Evolutionary conservation across 2,113 vertebrate species (phyloP), one percentile per base, ranked within the genome.

Genomic region (Ageneiosus marmoratus): DNA sequence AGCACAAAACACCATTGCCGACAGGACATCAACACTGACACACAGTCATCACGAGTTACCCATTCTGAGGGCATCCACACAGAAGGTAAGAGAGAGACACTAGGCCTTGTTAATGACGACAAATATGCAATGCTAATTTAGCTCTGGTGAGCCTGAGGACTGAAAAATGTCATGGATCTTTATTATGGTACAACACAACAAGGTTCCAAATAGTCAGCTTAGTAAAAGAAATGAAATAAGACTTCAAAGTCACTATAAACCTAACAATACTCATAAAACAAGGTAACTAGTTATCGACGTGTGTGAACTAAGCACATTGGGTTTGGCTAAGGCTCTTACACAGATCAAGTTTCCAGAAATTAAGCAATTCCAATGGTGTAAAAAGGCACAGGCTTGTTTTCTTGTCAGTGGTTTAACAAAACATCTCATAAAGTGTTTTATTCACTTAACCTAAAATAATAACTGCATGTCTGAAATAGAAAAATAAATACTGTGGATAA

Each of bases 191-290:
- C 24, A 9, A 70, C 20, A 13, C 22, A 44, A 27, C 12, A 48
- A n/a, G 41, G 13, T 55, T 55, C 29, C 29, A 37, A 24, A 34
- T 7, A 24, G 50, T 55, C 27, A 55, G 73, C 29, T 1, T 55
- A 1, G 1, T 37, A 24, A 24, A 55, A 55, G 32, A 76, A 34
- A 11, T 3, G 10, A 32, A 51, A 74, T 5, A 74, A 32, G 73
- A 55, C 67, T 85, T 85, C 79, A 62, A 60, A 80, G 67, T 85
- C n/a, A 29, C 27, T 34, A 11, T 53, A 29, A 46, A 73, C 55
- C n/a, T 37, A 78, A 81, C 44, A 82, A 51, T 77, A 37, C 46
- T 78, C 44, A 37, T 48, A 73, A 85, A 85, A 69, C 62, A 82
- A 53, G 44, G 37, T 62, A 78, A 85, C 74, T 78, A 79, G 51